Conservation (phyloP, 2,797 vertebrate genomes). For the Malurus leucopterus region DNA sequence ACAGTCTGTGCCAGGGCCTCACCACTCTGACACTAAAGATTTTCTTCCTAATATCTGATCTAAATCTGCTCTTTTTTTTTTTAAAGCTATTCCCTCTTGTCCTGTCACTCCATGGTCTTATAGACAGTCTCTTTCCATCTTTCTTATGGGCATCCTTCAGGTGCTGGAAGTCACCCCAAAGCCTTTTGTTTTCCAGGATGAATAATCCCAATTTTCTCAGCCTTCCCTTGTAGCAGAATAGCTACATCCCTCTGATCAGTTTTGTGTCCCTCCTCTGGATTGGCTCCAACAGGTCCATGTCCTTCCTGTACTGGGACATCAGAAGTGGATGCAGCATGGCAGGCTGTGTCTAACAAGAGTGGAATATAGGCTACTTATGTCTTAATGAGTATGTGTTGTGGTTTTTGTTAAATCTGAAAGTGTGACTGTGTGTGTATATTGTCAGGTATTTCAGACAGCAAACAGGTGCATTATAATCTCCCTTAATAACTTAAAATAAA, state of each 20-base stretch:
- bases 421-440: not conserved
- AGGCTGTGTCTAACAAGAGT: not conserved
- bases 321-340: not conserved
- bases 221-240: not conserved
- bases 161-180: not conserved
- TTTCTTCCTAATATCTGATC: not conserved
- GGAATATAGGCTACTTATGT: not conserved
- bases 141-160: fast-evolving
- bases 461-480: not conserved
- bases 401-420: not conserved
- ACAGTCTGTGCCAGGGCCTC: not conserved
- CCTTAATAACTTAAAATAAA: not conserved
- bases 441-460: not conserved
- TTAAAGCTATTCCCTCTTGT: not conserved
- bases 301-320: not conserved
- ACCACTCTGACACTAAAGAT: not conserved
- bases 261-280: not conserved
- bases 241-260: not conserved
- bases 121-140: not conserved
- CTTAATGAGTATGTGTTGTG: not conserved
- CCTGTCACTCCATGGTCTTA: not conserved
- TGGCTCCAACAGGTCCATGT: fast-evolving
- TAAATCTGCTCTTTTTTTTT: not conserved
- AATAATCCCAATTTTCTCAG: not conserved
- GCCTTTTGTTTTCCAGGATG: not conserved